These are phyloP conservation scores for Atethmia centrago DNA, from an alignment of 2,888 invertebrate genomes.

Conservation along the genomic window DNA sequence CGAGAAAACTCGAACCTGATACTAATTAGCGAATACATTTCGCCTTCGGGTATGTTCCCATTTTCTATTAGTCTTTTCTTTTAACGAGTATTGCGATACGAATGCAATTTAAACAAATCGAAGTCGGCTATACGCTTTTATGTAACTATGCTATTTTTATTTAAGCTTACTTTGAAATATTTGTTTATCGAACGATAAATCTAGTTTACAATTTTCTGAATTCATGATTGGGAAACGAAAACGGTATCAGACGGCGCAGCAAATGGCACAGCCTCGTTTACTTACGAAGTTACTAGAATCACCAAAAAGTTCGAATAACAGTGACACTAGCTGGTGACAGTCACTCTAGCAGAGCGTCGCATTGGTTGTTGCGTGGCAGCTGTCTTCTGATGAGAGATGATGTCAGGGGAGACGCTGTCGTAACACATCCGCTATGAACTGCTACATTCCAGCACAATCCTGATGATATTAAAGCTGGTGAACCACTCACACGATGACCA, in stretches of 20 bases:
- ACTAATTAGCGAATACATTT: slow-evolving; percentile 45
- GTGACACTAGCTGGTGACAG: not conserved
- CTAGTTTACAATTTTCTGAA: not conserved
- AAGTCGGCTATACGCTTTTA: not conserved
- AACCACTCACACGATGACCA: not conserved
- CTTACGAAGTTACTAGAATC: not conserved
- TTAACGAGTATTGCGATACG: slow-evolving; percentile 7
- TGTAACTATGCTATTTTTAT: not conserved
- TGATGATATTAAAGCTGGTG: not conserved
- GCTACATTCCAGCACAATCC: not conserved
- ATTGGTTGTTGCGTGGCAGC: not conserved
- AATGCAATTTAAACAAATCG: not conserved
- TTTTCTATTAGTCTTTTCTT: slow-evolving; percentile 10
- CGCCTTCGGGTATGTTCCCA: slow-evolving; percentile 2
- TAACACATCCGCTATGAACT: not conserved
- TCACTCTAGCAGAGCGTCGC: not conserved
- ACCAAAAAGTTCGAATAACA: not conserved
- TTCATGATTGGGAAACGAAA: not conserved
- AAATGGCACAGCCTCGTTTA: not conserved
- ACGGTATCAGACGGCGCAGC: not conserved
- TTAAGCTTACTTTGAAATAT: too few relatives aligned
- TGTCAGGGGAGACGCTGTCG: not conserved
- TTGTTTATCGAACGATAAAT: not conserved
- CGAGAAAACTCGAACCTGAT: slow-evolving; percentile 12
- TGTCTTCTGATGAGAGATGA: not conserved